phyloP scores from a whole-genome alignment of 2,888 invertebrate species.

The Cephus runcator region DNA sequence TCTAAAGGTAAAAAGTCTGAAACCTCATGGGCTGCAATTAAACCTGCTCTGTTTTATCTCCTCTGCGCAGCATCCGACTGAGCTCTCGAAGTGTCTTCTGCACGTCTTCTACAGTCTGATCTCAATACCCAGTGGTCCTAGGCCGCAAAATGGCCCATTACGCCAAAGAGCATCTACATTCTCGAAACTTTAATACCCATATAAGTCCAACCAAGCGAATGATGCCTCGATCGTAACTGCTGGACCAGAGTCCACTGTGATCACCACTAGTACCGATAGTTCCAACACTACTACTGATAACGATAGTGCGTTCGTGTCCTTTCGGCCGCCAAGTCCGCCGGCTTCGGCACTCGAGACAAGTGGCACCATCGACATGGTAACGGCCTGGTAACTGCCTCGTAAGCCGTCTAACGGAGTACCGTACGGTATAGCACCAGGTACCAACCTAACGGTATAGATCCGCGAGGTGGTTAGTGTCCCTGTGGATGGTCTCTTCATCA shows the following conservation, averaged over 20 bases:
- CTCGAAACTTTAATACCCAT: no score
- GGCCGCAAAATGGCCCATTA: not conserved
- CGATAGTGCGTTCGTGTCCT: not conserved
- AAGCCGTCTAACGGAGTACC: conserved; percentile 55
- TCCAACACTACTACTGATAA: no score
- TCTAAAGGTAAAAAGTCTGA: conserved; percentile 33
- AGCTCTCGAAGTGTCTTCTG: conserved; percentile 20
- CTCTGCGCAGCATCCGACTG: conserved; percentile 46
- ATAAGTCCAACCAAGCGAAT: conserved; percentile 36
- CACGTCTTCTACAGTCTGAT: not conserved
- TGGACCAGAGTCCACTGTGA: no score
- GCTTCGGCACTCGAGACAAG: conserved; percentile 47
- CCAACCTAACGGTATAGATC: not conserved
- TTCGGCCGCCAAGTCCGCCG: conserved; percentile 18
- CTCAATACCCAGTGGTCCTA: conserved; percentile 4
- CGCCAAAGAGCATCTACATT: not conserved
- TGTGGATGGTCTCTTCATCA: conserved; percentile 54
- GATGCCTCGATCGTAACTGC: conserved; percentile 15
- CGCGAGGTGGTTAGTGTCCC: conserved; percentile 28
- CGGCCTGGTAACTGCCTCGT: conserved; percentile 57
- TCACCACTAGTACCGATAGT: no score
- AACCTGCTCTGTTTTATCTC: conserved; percentile 55
- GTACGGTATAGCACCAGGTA: not conserved
- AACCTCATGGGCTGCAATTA: conserved; percentile 46
- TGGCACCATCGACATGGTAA: conserved; percentile 54